A percentile compares a stretch with the other conserved stretches of the same genome.
These are phyloP conservation scores for Metellina segmentata DNA, from an alignment of 2,888 invertebrate species.

Conservation along the genomic window DNA sequence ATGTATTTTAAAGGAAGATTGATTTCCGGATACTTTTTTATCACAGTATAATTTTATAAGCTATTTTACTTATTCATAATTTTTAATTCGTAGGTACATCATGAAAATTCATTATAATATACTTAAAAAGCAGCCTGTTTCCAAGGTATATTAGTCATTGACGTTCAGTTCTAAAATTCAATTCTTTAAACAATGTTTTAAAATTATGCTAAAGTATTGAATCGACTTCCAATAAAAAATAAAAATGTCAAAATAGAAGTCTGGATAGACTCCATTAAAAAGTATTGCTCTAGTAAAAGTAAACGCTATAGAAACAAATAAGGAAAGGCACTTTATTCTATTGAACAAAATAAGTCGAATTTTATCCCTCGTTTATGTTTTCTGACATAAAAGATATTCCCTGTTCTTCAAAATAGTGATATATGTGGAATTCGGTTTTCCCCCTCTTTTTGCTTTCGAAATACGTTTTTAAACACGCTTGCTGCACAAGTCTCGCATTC, in stretches of 20 bases:
- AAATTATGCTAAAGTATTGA: not conserved
- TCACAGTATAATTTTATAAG: too few species aligned
- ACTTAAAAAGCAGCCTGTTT: not conserved
- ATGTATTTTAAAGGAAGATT: too few species aligned
- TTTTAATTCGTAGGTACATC: too few species aligned
- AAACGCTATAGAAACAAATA: not conserved
- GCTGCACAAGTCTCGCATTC: too few species aligned
- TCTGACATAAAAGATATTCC: not conserved
- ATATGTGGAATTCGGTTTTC: not conserved
- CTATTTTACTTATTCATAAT: too few species aligned
- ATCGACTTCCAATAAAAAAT: not conserved
- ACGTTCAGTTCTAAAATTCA: not conserved
- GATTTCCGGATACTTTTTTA: too few species aligned
- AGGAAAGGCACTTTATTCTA: not conserved
- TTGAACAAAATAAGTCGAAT: not conserved
- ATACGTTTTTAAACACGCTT: too few species aligned
- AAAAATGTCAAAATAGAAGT: not conserved
- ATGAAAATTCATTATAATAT: not conserved
- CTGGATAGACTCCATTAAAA: conserved; percentile 1
- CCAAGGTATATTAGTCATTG: not conserved
- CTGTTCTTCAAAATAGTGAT: not conserved
- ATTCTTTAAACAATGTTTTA: not conserved
- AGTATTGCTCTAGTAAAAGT: not conserved
- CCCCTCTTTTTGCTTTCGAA: too few species aligned
- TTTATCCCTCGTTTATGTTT: not conserved